phyloP scores from a whole-genome alignment of 2,797 vertebrate genomes.

The Scolopax bukidnonensis region DNA sequence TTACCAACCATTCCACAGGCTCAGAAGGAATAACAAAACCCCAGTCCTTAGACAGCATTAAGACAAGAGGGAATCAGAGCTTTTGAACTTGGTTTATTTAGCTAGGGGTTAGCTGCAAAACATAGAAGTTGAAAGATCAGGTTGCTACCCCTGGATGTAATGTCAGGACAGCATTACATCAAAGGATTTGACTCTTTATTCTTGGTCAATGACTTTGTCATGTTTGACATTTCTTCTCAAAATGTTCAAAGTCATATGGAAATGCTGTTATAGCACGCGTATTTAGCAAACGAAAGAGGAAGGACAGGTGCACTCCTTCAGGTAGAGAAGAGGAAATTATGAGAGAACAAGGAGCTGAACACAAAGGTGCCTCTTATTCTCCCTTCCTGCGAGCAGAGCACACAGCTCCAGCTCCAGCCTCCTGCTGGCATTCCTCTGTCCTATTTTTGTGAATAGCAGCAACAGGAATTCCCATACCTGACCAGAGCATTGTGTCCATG shows the following conservation, averaged over 20 bases:
- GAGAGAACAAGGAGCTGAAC: not conserved
- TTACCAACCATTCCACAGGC: not conserved
- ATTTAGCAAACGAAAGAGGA: not conserved
- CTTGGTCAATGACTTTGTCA: not conserved
- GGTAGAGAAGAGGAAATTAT: not conserved
- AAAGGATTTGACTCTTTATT: not conserved
- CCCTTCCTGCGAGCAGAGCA: not conserved
- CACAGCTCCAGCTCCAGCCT: not conserved
- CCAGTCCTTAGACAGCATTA: not conserved
- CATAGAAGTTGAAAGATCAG: not conserved
- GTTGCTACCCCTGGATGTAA: not conserved
- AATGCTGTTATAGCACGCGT: not conserved
- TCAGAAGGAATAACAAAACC: not conserved
- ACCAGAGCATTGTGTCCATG: not conserved
- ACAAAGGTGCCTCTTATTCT: not conserved
- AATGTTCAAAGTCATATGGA: not conserved
- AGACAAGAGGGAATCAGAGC: not conserved
- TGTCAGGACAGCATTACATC: not conserved
- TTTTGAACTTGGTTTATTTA: not conserved
- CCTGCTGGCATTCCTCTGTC: not conserved
- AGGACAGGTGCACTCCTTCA: not conserved
- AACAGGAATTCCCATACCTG: not conserved
- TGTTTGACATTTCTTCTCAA: not conserved
- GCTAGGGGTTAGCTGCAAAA: not conserved
- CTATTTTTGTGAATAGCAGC: not conserved